phyloP scores from a whole-genome alignment of 2,797 vertebrate genomes.

The Cynopterus sphinx region DNA sequence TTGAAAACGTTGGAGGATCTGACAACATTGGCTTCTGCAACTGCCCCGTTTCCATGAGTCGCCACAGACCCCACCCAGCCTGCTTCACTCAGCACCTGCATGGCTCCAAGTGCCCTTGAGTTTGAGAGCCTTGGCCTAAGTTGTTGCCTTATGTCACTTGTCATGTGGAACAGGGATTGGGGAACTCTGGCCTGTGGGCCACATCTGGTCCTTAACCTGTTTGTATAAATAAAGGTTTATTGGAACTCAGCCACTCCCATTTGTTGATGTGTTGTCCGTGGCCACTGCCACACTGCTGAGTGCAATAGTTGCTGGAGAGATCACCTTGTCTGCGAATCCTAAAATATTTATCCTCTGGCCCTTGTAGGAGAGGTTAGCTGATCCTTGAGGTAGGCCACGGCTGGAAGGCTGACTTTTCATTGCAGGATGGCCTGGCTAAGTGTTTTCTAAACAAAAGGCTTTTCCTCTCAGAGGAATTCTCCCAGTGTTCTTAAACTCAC shows the following conservation, averaged over 20 bases:
- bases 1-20: background rate
- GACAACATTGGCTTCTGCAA: background rate
- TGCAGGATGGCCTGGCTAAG: background rate
- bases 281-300: background rate
- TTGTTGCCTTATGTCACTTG: background rate
- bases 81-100: background rate
- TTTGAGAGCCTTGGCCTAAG: background rate
- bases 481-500: background rate
- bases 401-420: background rate
- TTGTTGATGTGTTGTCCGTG: background rate
- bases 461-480: background rate
- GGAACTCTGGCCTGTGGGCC: background rate
- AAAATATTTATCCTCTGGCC: background rate
- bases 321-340: background rate
- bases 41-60: conserved; percentile 20
- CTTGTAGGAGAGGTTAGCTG: background rate
- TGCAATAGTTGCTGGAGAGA: background rate
- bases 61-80: background rate
- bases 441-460: background rate
- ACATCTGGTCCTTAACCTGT: background rate
- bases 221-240: conserved; percentile 19
- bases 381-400: background rate
- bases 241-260: background rate
- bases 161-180: background rate
- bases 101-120: too few relatives aligned